These are phyloP conservation scores for Camponotus vicinus DNA, from an alignment of 1,140 invertebrate species.

Conservation along the genomic window DNA sequence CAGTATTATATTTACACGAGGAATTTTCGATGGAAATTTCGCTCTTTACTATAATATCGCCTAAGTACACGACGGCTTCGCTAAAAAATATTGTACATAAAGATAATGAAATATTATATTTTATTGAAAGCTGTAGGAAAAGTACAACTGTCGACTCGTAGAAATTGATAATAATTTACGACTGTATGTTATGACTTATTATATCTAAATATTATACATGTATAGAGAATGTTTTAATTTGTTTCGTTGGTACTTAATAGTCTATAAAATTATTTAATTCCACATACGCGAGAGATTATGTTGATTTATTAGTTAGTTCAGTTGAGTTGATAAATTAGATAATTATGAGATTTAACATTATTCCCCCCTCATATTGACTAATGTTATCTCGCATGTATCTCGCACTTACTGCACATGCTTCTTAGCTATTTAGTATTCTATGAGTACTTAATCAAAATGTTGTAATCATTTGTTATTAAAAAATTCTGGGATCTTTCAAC, in stretches of 20 bases:
- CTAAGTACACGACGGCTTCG: conserved; percentile 10
- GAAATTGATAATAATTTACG: conserved; percentile 22
- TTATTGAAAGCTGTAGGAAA: not conserved
- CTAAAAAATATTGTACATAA: conserved; percentile 12
- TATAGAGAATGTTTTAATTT: conserved; percentile 21
- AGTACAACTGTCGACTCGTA: conserved; percentile 1
- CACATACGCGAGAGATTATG: not conserved
- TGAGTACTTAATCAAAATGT: conserved; percentile 29
- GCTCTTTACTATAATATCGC: conserved; percentile 15
- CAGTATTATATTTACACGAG: not conserved
- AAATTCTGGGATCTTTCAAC: conserved; percentile 7
- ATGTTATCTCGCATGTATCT: not conserved
- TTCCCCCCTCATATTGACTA: not conserved
- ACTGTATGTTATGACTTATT: conserved; percentile 21
- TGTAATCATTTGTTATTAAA: not conserved
- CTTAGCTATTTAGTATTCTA: not conserved
- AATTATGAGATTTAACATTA: conserved; percentile 37
- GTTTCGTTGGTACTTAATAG: not conserved
- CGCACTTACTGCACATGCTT: not conserved
- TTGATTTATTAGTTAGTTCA: conserved; percentile 36
- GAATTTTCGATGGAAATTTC: conserved; percentile 39
- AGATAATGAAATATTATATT: conserved; percentile 18
- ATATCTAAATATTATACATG: not conserved
- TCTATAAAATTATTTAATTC: conserved; percentile 18
- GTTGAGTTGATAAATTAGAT: conserved; percentile 21